Base-by-base conservation (phyloP, 1,140 invertebrate genomes). In the Galleria mellonella region DNA sequence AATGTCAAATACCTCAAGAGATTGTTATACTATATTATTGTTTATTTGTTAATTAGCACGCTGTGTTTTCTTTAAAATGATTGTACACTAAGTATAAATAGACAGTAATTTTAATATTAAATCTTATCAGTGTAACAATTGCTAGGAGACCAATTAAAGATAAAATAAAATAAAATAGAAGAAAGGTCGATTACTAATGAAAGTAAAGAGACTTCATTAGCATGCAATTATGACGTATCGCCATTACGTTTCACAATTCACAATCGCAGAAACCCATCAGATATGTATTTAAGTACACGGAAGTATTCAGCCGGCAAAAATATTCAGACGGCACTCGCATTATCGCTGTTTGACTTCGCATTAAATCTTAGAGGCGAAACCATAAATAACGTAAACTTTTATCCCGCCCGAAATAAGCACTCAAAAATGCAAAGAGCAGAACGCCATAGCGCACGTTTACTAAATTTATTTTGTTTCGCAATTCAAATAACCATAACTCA, bases 391-490 rank as follows among this genome's bases (percentile, higher is more conserved):
- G 66, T 57, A 75, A 83, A 85, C 72, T 85, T 83, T 85, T 85
- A 85, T 85, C 82, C 78, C 61, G 61, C 70, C 62, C 70, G 76
- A 85, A 85, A 85, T 85, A 85, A 85, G 82, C 82, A 85, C 82
- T 85, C 82, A 85, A 85, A 85, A 85, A 85, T 85, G 82, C 82
- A 85, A 83, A 83, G 77, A 83, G 82, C 82, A 83, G 73, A 77
- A 81, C 81, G 76, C 60, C 55, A 85, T 82, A 85, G 77, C 68
- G 77, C 82, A 85, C 82, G 82, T 85, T 79, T 70, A 74, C 66
- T 82, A 85, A 85, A 85, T 85, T 85, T 85, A 85, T 85, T 85
- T 85, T 83, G 82, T 83, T 85, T 85, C 82, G 73, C 66, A 85
- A 83, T 85, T 83, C 78, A 85, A 85, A 85, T 85, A 85, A 85